Percentiles rank a stretch among this genome's conserved stretches.
phyloP scores from a whole-genome alignment of 92 coral and sea anemone genomes.

The Anthopleura xanthogrammica region DNA sequence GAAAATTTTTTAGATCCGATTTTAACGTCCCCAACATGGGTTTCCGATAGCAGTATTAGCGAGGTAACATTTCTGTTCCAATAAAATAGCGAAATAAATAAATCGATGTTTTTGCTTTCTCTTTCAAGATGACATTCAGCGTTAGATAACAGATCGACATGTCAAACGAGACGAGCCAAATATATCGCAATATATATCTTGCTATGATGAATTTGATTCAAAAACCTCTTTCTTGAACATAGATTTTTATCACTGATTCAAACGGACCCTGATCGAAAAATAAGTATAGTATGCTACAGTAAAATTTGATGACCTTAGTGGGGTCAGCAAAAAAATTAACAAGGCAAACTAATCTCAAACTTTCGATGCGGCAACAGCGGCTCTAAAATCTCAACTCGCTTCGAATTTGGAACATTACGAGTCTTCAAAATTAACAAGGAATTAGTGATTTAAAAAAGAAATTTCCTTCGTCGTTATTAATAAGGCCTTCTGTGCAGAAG shows the following conservation, averaged over 20 bases:
- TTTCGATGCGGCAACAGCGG: not conserved
- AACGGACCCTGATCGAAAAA: not conserved
- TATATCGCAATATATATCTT: not conserved
- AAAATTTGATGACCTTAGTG: not conserved
- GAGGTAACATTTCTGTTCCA: not conserved
- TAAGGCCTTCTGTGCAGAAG: not conserved
- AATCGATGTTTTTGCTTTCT: not conserved
- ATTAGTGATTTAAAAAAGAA: not conserved
- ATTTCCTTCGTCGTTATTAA: not conserved
- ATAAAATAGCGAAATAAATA: not conserved
- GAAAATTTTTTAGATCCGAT: slow-evolving; percentile 1
- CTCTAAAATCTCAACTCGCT: not conserved
- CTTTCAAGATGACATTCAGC: slow-evolving; percentile 1
- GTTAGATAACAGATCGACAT: not conserved
- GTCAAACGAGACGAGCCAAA: not conserved
- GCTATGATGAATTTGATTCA: not conserved
- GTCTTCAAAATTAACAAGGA: not conserved
- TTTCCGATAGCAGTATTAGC: not conserved
- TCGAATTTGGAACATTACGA: not conserved
- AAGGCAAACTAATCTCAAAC: not conserved
- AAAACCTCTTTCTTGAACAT: not conserved
- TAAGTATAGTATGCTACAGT: not conserved
- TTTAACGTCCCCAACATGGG: not conserved
- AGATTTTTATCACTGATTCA: not conserved
- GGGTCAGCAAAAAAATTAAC: not conserved